Evolutionary conservation across 2,888 invertebrate genomes (phyloP), one percentile per base, ranked within the genome.

Genomic region (Amiota mariae): DNA sequence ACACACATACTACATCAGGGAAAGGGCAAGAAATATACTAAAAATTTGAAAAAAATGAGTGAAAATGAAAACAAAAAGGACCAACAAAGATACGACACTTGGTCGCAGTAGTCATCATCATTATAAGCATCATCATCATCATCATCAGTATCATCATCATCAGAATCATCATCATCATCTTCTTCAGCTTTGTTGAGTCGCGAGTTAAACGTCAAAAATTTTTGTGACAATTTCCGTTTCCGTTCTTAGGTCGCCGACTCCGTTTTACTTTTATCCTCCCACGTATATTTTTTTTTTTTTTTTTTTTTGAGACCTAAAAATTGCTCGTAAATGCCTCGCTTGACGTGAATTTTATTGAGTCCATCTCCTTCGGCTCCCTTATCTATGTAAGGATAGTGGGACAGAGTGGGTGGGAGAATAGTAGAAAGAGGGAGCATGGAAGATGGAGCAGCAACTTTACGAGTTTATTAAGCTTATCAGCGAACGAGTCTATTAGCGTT

Each of bases 391-490:
- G 36, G 36, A 6, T 36, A 36, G 36, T 2, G 24, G 1, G 24
- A 24, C 36, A 36, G 36, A 36, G 36, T 36, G 36, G 6, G 36
- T 6, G 36, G 8, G 36, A 51, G 54, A n/a, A n/a, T n/a, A n/a
- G 12, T n/a, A 51, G 54, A 51, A n/a, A 6, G 12, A 3, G 54
- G 54, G 4, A 51, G 3, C 54, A 51, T 51, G 54, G 54, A n/a
- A 51, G 2, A n/a, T n/a, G 13, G 59, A 61, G 51, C 47, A 54
- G 71, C 68, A 66, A 20, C 68, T 75, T 78, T 4, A 36, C 4
- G 75, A 80, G 82, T 81, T 79, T 84, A 84, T 84, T 84, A 82
- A 79, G 72, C 80, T 82, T 80, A 82, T 81, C 80, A 77, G 71
- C 70, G 61, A 18, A 48, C 54, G 10, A 77, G 76, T 82, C 81